Percentiles rank a stretch among this genome's conserved stretches.
phyloP scores from a whole-genome alignment of 2,113 vertebrate genomes.

The Terrapene triunguis region DNA sequence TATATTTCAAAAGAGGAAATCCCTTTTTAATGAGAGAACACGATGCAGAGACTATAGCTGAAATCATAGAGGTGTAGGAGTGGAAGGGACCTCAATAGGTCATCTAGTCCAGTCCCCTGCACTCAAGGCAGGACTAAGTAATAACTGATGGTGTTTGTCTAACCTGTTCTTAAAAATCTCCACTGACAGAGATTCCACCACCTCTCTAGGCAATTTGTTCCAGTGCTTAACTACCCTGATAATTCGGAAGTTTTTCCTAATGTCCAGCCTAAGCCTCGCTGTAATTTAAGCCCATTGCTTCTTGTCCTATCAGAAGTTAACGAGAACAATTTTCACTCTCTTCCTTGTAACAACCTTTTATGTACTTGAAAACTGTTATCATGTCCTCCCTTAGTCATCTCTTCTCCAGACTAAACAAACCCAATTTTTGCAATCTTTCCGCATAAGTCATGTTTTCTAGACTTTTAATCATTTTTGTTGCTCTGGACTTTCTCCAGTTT shows the following conservation, averaged over 20 bases:
- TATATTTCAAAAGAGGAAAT: background rate
- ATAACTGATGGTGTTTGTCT: background rate
- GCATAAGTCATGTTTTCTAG: background rate
- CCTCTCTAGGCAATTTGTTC: background rate
- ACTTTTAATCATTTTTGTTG: background rate
- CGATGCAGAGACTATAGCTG: rapidly evolving
- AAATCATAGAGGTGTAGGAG: background rate
- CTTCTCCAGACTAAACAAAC: background rate
- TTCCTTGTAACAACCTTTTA: background rate
- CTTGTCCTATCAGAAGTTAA: background rate
- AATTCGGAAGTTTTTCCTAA: background rate
- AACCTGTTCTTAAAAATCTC: background rate
- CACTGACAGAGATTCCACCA: background rate
- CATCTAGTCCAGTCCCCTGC: background rate
- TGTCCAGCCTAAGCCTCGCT: background rate
- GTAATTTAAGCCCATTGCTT: background rate
- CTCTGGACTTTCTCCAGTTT: background rate
- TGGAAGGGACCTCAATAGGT: background rate
- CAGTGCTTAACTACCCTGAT: background rate
- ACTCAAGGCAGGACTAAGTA: background rate
- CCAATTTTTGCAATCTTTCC: background rate
- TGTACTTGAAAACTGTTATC: background rate
- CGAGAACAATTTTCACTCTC: background rate
- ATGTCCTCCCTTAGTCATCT: background rate
- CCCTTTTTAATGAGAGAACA: background rate